A percentile compares a stretch with the other conserved stretches of the same genome.
Conservation (phyloP, 2,888 invertebrate genomes). For the Melangyna quadrimaculata region DNA sequence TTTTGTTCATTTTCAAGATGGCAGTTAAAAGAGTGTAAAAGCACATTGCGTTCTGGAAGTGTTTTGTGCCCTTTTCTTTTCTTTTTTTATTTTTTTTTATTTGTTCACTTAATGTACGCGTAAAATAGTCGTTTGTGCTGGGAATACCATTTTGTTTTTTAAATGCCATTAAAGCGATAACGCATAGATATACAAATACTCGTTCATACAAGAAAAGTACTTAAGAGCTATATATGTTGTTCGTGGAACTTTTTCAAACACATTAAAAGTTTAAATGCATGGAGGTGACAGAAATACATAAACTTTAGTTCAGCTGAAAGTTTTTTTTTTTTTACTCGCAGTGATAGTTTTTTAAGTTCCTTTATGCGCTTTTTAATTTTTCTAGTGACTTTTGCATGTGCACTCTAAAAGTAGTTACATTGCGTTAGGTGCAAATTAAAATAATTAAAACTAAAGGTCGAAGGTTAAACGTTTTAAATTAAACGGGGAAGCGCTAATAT, state of each 20-base stretch:
- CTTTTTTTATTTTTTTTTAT: background rate
- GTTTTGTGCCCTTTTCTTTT: background rate
- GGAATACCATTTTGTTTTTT: conserved; percentile 49
- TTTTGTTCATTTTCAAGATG: conserved; percentile 21
- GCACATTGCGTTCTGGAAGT: conserved; percentile 19
- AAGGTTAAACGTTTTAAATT: background rate
- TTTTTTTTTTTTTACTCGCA: background rate
- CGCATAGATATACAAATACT: background rate
- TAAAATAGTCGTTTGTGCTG: conserved; percentile 32
- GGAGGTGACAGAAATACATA: background rate
- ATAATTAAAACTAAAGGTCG: background rate
- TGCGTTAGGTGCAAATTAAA: background rate
- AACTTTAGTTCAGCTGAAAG: background rate
- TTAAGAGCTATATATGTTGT: background rate
- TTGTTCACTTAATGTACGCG: background rate
- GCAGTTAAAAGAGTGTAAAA: conserved; percentile 2
- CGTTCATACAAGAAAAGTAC: background rate
- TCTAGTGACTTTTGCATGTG: conserved; percentile 8
- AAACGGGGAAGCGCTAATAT: background rate
- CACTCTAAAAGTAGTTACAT: background rate
- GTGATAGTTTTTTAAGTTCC: conserved; percentile 9
- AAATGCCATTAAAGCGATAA: conserved; percentile 35
- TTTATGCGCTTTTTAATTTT: conserved; percentile 9
- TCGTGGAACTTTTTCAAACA: background rate
- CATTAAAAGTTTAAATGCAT: conserved; percentile 15